Percentiles rank a stretch among this genome's conserved stretches.
Evolutionary conservation across 2,888 invertebrate genomes (phyloP).

Genomic region (Eustalomyia histrio): DNA sequence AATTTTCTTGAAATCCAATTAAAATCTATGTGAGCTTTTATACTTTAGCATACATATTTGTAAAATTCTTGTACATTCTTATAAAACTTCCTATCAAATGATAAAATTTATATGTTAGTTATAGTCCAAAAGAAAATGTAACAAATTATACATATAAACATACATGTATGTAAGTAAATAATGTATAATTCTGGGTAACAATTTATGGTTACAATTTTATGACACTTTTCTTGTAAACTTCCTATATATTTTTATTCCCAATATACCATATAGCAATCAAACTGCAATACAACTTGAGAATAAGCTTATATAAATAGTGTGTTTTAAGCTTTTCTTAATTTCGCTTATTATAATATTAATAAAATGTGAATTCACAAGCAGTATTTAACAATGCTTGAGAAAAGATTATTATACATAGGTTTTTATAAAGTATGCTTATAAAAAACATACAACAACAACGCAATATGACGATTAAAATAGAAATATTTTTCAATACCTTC

Average conservation of each 20-base stretch:
- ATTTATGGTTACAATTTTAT: constrained; percentile 77
- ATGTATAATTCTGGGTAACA: constrained; percentile 46
- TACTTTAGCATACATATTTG: constrained; percentile 37
- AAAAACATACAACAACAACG: too few relatives aligned
- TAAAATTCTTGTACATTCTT: constrained; percentile 17
- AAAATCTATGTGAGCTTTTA: constrained; percentile 55
- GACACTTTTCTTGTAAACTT: constrained; percentile 72
- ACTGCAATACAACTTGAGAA: too few relatives aligned
- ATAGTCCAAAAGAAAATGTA: constrained; percentile 43
- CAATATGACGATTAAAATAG: too few relatives aligned
- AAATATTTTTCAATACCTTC: too few relatives aligned
- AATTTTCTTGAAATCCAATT: constrained; percentile 61
- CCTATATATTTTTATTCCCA: not conserved
- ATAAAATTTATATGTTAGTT: constrained; percentile 63
- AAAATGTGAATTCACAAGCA: too few relatives aligned
- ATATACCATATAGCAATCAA: too few relatives aligned
- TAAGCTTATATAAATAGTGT: too few relatives aligned
- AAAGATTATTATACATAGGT: too few relatives aligned
- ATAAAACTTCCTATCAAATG: constrained; percentile 45
- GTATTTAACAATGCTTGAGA: too few relatives aligned
- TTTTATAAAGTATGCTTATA: too few relatives aligned
- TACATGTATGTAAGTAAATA: not conserved
- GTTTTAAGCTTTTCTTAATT: too few relatives aligned
- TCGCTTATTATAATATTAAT: too few relatives aligned
- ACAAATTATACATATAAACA: constrained; percentile 37